phyloP scores from a whole-genome alignment of 2,888 invertebrate genomes.

The Orchesellides sinensis region DNA sequence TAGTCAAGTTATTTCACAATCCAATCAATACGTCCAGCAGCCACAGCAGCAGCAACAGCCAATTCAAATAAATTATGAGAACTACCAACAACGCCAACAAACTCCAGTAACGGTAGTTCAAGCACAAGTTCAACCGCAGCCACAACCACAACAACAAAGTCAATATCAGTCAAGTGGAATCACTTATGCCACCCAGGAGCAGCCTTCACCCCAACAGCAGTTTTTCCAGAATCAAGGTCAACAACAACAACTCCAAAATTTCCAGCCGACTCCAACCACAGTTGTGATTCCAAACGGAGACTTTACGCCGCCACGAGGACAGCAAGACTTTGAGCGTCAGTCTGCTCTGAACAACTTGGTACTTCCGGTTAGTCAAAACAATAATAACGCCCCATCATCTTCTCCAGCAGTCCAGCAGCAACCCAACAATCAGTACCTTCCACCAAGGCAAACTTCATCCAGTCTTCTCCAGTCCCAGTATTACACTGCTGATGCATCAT shows the following conservation, averaged over 20 bases:
- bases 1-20: too few species aligned
- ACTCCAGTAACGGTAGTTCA: not conserved
- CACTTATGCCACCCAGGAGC: conserved; percentile 2
- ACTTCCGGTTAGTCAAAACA: conserved; percentile 20
- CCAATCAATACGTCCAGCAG: too few species aligned
- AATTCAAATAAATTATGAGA: not conserved
- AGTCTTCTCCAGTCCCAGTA: conserved; percentile 42
- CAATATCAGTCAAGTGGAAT: not conserved
- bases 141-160: conserved; percentile 2
- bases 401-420: too few species aligned
- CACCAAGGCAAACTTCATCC: conserved; percentile 31
- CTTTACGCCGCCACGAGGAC: conserved; percentile 12
- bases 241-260: too few species aligned
- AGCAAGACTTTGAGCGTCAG: conserved; percentile 11
- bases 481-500: conserved; percentile 16
- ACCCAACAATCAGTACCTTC: conserved; percentile 13
- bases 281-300: not conserved
- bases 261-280: conserved; percentile 1
- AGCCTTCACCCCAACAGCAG: conserved; percentile 39
- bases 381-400: conserved; percentile 28
- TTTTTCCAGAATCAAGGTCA: conserved; percentile 9
- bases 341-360: conserved; percentile 21
- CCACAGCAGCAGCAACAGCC: conserved; percentile 18
- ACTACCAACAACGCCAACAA: not conserved
- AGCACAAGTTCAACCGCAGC: not conserved